Evolutionary conservation across 2,113 vertebrate species (phyloP), one percentile per base, ranked within the genome.

Genomic region (Thryonomys swinderianus): DNA sequence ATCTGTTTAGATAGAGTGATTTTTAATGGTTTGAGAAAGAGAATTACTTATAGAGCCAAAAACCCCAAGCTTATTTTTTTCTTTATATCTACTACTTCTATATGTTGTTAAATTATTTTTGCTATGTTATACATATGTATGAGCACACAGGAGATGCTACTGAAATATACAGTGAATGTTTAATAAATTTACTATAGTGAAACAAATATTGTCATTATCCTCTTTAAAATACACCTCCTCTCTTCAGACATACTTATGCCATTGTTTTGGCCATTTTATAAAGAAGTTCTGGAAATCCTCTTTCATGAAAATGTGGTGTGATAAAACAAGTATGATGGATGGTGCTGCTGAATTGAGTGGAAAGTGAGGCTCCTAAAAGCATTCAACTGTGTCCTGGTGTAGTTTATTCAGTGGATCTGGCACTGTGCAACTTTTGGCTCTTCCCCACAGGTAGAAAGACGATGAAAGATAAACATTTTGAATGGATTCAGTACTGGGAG

Each of bases 11-110:
- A 67, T 4, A 32, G 2, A 76, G 10, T 78, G 27, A 91, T 90
- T 95, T 90, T 92, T 90, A 88, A 78, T 3, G 34, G 7, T 13
- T 90, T 90, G 45, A 37, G 55, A 88, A 23, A 85, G n/a, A 82
- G 21, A 93, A 81, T 27, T 85, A 87, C 37, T 20, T 32, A 16
- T 57, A 16, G 0, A 37, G 10, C 5, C 27, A 40, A 85, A 87
- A 51, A 10, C 4, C 27, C 9, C 40, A 18, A n/a, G 51, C 11
- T 88, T 90, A 76, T 25, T 40, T 37, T 51, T 87, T 69, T 82
- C 11, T 93, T 1, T 74, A 5, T 88, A 76, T 82, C 86, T 88
- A 74, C 51, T 80, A 76, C 5, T 25, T 85, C 21, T 80, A 18
- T 69, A 71, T 51, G 5, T 42, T 83, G 20, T 3, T 79, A 88